These are phyloP conservation scores for Athetis lepigone DNA, from an alignment of 2,888 invertebrate species.

Conservation along the genomic window DNA sequence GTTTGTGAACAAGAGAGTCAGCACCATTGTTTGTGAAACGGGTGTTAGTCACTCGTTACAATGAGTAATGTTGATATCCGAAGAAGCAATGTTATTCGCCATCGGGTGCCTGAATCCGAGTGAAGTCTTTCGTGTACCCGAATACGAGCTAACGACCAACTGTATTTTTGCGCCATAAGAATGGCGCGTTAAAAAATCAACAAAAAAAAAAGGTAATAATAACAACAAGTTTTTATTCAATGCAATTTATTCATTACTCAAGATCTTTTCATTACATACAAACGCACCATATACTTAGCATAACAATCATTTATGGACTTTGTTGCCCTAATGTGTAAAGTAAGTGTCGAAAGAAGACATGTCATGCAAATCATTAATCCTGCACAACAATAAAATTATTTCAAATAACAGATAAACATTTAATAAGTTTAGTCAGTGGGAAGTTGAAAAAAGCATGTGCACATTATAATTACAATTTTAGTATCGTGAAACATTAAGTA, in stretches of 20 bases:
- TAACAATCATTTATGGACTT: slow-evolving; percentile 79
- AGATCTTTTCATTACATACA: slow-evolving; percentile 86
- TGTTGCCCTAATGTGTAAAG: slow-evolving; percentile 64
- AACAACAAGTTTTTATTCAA: slow-evolving; percentile 74
- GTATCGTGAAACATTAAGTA: slow-evolving; percentile 46
- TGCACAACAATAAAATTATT: slow-evolving; percentile 53
- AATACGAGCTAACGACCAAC: too few species aligned
- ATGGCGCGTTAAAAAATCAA: too few species aligned
- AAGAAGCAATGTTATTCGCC: too few species aligned
- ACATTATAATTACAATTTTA: slow-evolving; percentile 55
- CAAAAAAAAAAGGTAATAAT: neutral
- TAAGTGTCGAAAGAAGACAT: slow-evolving; percentile 65
- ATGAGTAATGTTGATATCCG: too few species aligned
- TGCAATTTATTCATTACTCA: slow-evolving; percentile 87
- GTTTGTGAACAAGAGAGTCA: too few species aligned
- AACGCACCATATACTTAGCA: slow-evolving; percentile 90
- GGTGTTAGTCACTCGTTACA: too few species aligned
- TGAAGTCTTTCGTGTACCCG: too few species aligned
- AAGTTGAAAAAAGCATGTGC: slow-evolving; percentile 62
- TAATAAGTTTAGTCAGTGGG: slow-evolving; percentile 42
- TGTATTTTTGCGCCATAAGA: too few species aligned
- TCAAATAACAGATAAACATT: slow-evolving; percentile 51
- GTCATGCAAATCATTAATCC: slow-evolving; percentile 59
- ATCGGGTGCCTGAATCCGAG: too few species aligned
- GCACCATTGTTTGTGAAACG: too few species aligned